Conservation (phyloP, 64 coral and sea anemone genomes). For the Montipora efflorescens region DNA sequence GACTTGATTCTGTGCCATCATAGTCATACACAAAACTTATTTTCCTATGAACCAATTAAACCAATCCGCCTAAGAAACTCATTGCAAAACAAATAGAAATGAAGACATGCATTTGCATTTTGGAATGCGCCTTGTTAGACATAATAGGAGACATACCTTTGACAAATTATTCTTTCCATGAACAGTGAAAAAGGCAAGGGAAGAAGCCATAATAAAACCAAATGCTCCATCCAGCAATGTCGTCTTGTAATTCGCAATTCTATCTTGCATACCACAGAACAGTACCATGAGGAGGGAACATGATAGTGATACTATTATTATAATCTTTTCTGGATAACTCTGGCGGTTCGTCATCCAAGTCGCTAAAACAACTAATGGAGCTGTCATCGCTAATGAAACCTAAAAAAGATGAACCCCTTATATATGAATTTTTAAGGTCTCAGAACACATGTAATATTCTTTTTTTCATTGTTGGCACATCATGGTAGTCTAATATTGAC, state of each 20-base stretch:
- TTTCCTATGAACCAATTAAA: too few species aligned
- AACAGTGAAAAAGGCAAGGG: constrained; percentile 24
- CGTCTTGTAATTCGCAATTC: constrained; percentile 11
- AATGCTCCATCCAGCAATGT: constrained; percentile 21
- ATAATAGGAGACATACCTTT: neutral
- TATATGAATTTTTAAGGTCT: too few species aligned
- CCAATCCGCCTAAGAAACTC: too few species aligned
- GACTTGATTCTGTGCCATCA: too few species aligned
- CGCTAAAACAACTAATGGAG: neutral
- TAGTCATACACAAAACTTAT: too few species aligned
- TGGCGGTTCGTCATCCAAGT: constrained; percentile 13
- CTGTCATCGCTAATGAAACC: neutral
- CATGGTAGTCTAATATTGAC: too few species aligned
- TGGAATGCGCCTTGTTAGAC: too few species aligned
- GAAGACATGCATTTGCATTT: too few species aligned
- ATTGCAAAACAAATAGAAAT: too few species aligned
- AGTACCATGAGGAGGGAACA: constrained; percentile 1
- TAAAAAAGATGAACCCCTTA: neutral
- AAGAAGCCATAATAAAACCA: constrained; percentile 19
- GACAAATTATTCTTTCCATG: constrained; percentile 20
- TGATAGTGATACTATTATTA: neutral
- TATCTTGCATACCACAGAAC: constrained; percentile 40
- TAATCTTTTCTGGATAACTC: constrained; percentile 4
- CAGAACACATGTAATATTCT: too few species aligned
- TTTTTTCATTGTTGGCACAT: too few species aligned